These are phyloP conservation scores for Episyrphus balteatus DNA, from an alignment of 1,140 invertebrate species.

Conservation along the genomic window DNA sequence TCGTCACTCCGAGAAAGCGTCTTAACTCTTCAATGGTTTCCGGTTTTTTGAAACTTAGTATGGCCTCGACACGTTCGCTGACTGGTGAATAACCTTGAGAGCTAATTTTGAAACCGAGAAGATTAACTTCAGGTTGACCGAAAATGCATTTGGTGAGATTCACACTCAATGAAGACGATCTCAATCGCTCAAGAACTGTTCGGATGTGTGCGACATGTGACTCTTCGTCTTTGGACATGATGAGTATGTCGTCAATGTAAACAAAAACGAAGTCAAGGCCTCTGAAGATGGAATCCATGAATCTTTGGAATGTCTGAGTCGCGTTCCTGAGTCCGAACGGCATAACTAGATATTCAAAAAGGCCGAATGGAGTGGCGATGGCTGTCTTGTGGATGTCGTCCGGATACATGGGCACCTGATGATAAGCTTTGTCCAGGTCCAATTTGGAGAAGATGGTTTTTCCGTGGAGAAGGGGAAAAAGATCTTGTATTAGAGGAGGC, in stretches of 20 bases:
- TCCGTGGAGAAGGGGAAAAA: not conserved
- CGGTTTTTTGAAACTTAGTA: conserved; percentile 19
- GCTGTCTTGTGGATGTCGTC: conserved; percentile 31
- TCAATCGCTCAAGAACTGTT: conserved; percentile 12
- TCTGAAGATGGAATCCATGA: conserved; percentile 37
- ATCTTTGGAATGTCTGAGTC: conserved; percentile 38
- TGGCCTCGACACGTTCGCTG: not conserved
- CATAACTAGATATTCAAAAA: conserved; percentile 35
- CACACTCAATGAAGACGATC: conserved; percentile 15
- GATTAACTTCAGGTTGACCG: conserved; percentile 14
- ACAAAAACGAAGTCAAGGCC: conserved; percentile 29
- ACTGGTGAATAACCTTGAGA: conserved; percentile 11
- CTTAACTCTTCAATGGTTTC: conserved; percentile 18
- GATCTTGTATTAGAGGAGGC: not conserved
- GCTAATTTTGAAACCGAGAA: conserved; percentile 14
- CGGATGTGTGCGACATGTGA: conserved; percentile 21
- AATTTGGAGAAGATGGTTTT: too few species aligned
- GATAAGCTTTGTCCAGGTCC: too few species aligned
- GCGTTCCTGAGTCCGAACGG: conserved; percentile 31
- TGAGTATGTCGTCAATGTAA: conserved; percentile 41
- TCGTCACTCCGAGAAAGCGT: conserved; percentile 36
- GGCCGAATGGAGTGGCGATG: conserved; percentile 27
- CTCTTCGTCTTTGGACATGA: conserved; percentile 26
- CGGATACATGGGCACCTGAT: conserved; percentile 32
- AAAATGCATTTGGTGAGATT: conserved; percentile 22